phyloP scores from a whole-genome alignment of 2,888 invertebrate species.

The Melanargia galathea region DNA sequence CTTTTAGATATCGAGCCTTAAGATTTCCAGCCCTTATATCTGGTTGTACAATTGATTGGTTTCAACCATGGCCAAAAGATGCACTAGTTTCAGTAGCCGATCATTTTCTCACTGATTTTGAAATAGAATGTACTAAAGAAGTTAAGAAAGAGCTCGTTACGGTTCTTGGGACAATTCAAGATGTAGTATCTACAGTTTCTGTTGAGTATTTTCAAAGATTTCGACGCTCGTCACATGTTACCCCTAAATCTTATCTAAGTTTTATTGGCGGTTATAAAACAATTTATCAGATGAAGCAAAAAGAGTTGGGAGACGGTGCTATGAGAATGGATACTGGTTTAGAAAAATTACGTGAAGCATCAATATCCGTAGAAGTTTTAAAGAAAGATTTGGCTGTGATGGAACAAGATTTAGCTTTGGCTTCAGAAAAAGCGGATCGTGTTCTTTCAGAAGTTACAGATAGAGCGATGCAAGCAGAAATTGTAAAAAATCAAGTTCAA shows the following conservation, averaged over 20 bases:
- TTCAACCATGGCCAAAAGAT: constrained; percentile 98
- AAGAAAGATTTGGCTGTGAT: constrained; percentile 96
- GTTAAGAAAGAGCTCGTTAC: constrained; percentile 94
- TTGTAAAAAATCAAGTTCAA: constrained; percentile 97
- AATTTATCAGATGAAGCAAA: constrained; percentile 94
- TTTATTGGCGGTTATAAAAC: constrained; percentile 97
- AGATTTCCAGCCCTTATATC: constrained; percentile 97
- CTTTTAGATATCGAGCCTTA: constrained; percentile 93
- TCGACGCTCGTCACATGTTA: constrained; percentile 96
- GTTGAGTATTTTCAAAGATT: constrained; percentile 94
- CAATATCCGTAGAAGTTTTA: constrained; percentile 94
- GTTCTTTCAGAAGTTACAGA: constrained; percentile 95
- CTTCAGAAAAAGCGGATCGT: constrained; percentile 95
- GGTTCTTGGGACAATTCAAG: constrained; percentile 96
- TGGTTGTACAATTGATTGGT: constrained; percentile 99
- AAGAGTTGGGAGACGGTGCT: constrained; percentile 94
- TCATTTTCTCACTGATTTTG: constrained; percentile 94
- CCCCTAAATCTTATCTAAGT: constrained; percentile 97
- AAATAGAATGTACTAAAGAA: constrained; percentile 91
- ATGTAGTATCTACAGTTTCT: constrained; percentile 93
- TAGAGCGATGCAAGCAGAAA: constrained; percentile 96
- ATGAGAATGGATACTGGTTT: constrained; percentile 97
- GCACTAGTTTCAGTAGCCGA: constrained; percentile 95
- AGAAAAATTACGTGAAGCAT: constrained; percentile 97
- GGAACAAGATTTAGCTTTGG: constrained; percentile 96